Percentiles rank a stretch among this genome's conserved stretches.
phyloP scores from a whole-genome alignment of 2,888 invertebrate genomes.

The Odontothrips loti region DNA sequence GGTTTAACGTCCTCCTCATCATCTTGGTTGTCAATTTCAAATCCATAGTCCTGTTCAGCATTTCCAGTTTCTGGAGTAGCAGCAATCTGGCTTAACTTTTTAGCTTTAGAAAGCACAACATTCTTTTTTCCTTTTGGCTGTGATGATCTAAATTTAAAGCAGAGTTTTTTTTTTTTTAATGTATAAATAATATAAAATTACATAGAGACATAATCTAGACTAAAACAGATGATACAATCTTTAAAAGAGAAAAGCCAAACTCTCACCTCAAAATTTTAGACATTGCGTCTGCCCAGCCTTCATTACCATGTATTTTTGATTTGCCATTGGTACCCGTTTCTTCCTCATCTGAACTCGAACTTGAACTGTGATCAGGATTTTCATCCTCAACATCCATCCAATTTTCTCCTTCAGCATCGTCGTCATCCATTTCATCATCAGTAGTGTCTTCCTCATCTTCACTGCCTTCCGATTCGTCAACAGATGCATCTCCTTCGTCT shows the following conservation, averaged over 20 bases:
- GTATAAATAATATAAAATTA: not conserved
- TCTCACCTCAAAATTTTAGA: slow-evolving; percentile 63
- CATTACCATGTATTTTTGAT: slow-evolving; percentile 49
- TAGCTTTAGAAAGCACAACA: slow-evolving; percentile 73
- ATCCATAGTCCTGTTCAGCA: slow-evolving; percentile 61
- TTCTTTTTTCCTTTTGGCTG: slow-evolving; percentile 72
- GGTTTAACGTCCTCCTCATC: slow-evolving; percentile 43
- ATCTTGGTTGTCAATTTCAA: slow-evolving; percentile 46
- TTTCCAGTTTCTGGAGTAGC: slow-evolving; percentile 55
- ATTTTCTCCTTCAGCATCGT: not conserved
- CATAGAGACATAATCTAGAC: not conserved
- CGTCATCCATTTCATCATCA: not conserved
- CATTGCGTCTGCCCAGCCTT: slow-evolving; percentile 79
- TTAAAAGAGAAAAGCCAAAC: not conserved
- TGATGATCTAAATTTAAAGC: slow-evolving; percentile 55
- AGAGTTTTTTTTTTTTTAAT: not conserved
- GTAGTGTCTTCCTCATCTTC: not conserved
- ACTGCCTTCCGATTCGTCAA: not conserved
- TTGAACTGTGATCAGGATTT: not conserved
- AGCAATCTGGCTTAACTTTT: slow-evolving; percentile 59
- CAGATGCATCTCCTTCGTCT: not conserved
- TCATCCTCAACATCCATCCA: not conserved
- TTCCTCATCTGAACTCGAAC: not conserved
- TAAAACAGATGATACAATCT: not conserved
- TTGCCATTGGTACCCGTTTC: not conserved